These are phyloP conservation scores for Drosophila suzukii DNA, from an alignment of 1,140 invertebrate genomes.

Conservation along the genomic window DNA sequence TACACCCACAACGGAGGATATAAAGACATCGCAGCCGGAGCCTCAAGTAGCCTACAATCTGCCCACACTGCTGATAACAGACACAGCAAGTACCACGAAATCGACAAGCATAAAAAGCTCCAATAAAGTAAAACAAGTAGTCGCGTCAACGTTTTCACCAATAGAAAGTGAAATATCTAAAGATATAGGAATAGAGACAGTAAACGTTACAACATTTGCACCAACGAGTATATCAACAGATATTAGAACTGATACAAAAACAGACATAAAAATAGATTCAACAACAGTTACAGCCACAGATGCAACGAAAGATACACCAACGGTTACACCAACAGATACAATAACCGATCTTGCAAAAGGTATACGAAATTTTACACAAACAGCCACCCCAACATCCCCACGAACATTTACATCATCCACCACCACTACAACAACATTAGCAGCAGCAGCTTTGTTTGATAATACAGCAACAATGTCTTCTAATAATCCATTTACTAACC, in stretches of 20 bases:
- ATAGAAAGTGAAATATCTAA: not conserved
- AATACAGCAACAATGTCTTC: constrained; percentile 52
- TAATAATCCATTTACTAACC: constrained; percentile 53
- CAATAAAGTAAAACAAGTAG: not conserved
- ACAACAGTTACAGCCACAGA: constrained; percentile 16
- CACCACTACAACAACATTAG: constrained; percentile 11
- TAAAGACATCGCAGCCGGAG: constrained; percentile 7
- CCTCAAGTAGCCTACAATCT: constrained; percentile 50
- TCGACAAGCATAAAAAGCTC: not conserved
- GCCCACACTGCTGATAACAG: constrained; percentile 60
- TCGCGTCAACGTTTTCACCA: not conserved
- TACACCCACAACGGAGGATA: constrained; percentile 8
- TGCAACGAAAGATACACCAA: constrained; percentile 4
- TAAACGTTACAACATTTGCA: constrained; percentile 3
- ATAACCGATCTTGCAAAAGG: constrained; percentile 3
- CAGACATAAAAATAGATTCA: constrained; percentile 8
- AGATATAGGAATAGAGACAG: constrained; percentile 9
- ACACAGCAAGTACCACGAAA: constrained; percentile 15
- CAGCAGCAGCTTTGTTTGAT: constrained; percentile 52
- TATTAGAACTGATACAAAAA: not conserved
- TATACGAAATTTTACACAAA: constrained; percentile 1
- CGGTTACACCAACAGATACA: constrained; percentile 2
- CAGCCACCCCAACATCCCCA: constrained; percentile 2
- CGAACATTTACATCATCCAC: not conserved
- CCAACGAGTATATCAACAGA: constrained; percentile 3